Base-by-base conservation (phyloP, 2,888 invertebrate species). In the Phyto melanocephala region DNA sequence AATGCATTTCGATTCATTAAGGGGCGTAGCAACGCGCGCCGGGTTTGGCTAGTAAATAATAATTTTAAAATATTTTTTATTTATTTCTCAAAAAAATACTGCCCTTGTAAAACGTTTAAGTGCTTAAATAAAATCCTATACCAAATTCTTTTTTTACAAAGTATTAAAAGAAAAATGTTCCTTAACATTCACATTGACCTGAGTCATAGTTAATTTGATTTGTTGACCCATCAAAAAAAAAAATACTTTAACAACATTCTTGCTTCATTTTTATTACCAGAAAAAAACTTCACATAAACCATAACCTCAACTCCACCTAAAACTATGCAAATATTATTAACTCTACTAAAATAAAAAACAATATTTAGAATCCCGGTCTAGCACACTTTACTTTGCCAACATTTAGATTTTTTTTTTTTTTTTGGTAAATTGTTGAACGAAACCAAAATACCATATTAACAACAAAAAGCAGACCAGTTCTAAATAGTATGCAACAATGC, bases 401-500 rank as follows among this genome's bases (percentile, higher is more conserved):
- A 15, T 20, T 33, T 45, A 28, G 28, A 28, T 70, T 10, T 52
- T 1, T 17, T 33, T 60, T 62, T 62, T 20, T 2, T 42, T 74
- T 40, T 62, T 17, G 37, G 4, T 42, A 52, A 47, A 47, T 33
- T 63, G 8, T 10, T 47, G 17, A 33, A 45, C n/a, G n/a, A 63
- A 45, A 13, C 22, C 7, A 65, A 47, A 45, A 58, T 1, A 20
- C 35, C n/a, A 37, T 4, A 17, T 40, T n/a, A 13, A 2, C 1
- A 33, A 4, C 22, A 1, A 17, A 75, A 45, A 63, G 20, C 22
- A 71, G 42, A 45, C 3, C 24, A 37, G 63, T 22, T 42, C 42
- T 28, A 22, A 47, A 17, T 58, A 15, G 62, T 68, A 54, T 78
- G 50, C 68, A 78, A 74, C 63, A 77, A 74, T 81, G 62, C 74